phyloP scores from a whole-genome alignment of 2,797 vertebrate genomes.

The Loriculus beryllinus region DNA sequence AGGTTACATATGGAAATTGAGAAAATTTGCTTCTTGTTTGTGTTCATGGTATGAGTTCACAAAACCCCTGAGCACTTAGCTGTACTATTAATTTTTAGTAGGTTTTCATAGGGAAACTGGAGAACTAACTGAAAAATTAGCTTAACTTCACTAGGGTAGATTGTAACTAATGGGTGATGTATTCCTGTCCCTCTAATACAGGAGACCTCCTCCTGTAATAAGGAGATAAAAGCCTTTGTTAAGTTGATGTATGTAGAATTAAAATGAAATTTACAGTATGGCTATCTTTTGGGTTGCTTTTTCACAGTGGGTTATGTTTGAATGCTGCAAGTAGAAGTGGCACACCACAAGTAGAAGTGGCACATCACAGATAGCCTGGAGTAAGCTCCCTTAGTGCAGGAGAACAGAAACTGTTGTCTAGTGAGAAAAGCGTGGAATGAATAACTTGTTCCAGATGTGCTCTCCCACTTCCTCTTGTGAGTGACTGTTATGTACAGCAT shows the following conservation, averaged over 20 bases:
- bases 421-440: not conserved
- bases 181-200: not conserved
- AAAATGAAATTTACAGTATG: not conserved
- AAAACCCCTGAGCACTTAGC: not conserved
- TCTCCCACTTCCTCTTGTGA: not conserved
- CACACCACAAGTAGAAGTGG: not conserved
- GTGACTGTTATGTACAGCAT: rapidly evolving
- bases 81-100: not conserved
- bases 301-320: not conserved
- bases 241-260: not conserved
- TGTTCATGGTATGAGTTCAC: not conserved
- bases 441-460: not conserved
- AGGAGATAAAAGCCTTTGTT: not conserved
- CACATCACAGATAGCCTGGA: not conserved
- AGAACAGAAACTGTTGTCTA: not conserved
- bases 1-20: not conserved
- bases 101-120: not conserved
- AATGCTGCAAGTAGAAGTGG: not conserved
- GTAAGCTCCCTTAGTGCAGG: not conserved
- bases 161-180: not conserved
- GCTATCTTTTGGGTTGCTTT: not conserved
- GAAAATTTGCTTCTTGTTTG: not conserved
- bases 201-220: not conserved
- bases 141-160: not conserved
- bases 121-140: not conserved